A percentile compares a stretch with the other conserved stretches of the same genome.
Conservation (phyloP, 2,888 invertebrate genomes). For the Tortricodes alternella region DNA sequence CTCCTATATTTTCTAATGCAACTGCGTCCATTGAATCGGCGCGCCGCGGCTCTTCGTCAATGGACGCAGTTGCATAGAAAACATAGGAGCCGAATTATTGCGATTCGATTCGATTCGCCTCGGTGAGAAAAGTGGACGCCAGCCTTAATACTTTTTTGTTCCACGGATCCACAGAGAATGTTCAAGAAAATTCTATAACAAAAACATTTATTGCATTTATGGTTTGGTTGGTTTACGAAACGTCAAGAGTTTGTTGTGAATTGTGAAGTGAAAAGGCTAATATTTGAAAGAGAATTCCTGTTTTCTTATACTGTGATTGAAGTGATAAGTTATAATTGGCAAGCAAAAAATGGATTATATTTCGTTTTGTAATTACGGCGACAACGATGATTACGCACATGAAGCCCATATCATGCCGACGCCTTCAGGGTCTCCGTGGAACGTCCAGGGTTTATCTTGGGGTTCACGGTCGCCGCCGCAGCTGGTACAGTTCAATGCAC, state of each 20-base stretch:
- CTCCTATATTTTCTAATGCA: too few species aligned
- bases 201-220: too few species aligned
- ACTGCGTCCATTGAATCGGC: too few species aligned
- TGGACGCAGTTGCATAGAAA: too few species aligned
- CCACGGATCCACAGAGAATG: slow-evolving; percentile 25
- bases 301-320: background rate
- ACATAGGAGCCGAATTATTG: too few species aligned
- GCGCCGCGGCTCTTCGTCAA: too few species aligned
- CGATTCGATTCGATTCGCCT: too few species aligned
- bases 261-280: background rate
- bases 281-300: background rate
- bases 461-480: slow-evolving; percentile 68
- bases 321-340: background rate
- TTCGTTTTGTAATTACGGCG: slow-evolving; percentile 49
- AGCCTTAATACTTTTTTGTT: background rate
- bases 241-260: slow-evolving; percentile 30
- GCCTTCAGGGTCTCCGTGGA: slow-evolving; percentile 77
- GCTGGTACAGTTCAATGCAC: slow-evolving; percentile 75
- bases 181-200: slow-evolving; percentile 36
- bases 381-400: slow-evolving; percentile 47
- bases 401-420: slow-evolving; percentile 66
- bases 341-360: slow-evolving; percentile 22
- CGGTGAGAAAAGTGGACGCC: background rate
- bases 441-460: slow-evolving; percentile 80
- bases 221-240: slow-evolving; percentile 19